Evolutionary conservation across 2,113 vertebrate genomes (phyloP).

Genomic region (Anhinga rufa): DNA sequence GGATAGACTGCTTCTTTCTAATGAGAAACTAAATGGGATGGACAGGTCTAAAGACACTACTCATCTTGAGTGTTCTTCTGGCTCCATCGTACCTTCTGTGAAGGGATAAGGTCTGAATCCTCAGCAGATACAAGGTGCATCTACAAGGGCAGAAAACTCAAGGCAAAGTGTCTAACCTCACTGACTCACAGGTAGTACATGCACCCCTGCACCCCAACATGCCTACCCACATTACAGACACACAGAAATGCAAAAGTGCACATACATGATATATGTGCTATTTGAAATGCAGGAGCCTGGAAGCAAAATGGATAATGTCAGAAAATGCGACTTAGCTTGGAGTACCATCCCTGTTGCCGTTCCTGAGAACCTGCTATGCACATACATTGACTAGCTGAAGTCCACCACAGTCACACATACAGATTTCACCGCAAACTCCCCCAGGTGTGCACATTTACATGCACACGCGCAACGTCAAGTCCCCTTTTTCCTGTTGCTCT

Average conservation of each 20-base stretch:
- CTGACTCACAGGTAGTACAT: too few species aligned
- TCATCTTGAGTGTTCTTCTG: background rate
- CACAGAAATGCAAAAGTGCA: background rate
- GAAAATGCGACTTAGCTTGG: background rate
- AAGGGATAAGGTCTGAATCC: background rate
- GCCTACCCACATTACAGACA: too few species aligned
- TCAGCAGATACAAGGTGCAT: background rate
- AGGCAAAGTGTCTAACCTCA: background rate
- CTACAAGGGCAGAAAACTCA: background rate
- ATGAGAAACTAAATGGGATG: background rate
- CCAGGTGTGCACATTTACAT: background rate
- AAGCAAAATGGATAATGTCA: background rate
- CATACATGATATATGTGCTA: rapidly evolving
- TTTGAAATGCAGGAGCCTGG: background rate
- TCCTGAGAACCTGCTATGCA: background rate
- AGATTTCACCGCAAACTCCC: background rate
- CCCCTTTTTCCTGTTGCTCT: background rate
- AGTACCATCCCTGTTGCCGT: background rate
- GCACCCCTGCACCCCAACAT: background rate
- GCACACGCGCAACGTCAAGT: background rate
- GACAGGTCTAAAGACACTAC: background rate
- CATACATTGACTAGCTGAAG: background rate
- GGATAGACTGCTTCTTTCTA: background rate
- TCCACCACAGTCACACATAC: background rate
- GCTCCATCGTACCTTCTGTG: background rate